phyloP scores from a whole-genome alignment of 2,113 vertebrate genomes.

The Egretta garzetta region DNA sequence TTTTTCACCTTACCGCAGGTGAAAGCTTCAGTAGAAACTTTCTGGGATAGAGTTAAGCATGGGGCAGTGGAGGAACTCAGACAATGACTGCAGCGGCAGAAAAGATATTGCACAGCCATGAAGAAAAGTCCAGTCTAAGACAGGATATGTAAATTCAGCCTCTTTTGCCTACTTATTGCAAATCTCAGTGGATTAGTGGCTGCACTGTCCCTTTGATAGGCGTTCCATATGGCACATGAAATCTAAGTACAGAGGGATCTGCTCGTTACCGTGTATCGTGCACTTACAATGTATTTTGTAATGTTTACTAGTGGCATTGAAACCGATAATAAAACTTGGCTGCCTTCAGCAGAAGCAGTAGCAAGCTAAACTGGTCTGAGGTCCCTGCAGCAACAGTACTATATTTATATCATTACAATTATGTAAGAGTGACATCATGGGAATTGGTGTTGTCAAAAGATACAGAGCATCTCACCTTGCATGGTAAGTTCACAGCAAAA shows the following conservation, averaged over 20 bases:
- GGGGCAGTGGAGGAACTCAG: not conserved
- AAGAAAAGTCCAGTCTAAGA: not conserved
- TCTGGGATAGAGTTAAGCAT: not conserved
- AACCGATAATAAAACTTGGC: not conserved
- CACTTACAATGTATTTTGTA: not conserved
- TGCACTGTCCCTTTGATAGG: not conserved
- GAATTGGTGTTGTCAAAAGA: not conserved
- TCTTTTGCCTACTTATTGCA: slow-evolving; percentile 20
- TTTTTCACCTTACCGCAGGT: not conserved
- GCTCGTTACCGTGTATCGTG: not conserved
- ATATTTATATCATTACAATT: not conserved
- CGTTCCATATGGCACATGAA: slow-evolving; percentile 15
- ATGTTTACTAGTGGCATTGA: not conserved
- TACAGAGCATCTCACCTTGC: not conserved
- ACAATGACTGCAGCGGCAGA: not conserved
- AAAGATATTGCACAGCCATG: not conserved
- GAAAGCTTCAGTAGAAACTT: not conserved
- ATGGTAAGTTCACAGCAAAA: not conserved
- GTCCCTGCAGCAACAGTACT: not conserved
- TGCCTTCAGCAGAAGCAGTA: not conserved
- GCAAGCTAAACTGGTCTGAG: not conserved
- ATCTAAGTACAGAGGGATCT: not conserved
- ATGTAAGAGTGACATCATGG: not conserved
- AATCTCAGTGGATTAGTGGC: slow-evolving; percentile 5
- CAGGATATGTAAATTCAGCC: not conserved